Conservation (phyloP, 2,113 vertebrate species). For the Phodopus roborovskii region DNA sequence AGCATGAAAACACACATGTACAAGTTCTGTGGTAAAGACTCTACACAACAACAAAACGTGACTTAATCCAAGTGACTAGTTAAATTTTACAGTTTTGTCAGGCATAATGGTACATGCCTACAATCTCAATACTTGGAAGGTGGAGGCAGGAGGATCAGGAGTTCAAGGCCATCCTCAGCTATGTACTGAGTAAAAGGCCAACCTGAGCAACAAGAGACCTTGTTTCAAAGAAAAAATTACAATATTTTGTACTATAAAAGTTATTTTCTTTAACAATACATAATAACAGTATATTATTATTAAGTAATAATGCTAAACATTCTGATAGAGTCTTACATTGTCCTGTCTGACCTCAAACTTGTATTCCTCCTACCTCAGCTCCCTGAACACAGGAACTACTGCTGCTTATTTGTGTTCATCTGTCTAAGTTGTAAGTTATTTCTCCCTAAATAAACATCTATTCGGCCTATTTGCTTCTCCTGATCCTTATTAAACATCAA, state of each 20-base stretch:
- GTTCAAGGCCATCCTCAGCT: background rate
- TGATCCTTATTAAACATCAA: too few relatives aligned
- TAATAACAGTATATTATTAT: background rate
- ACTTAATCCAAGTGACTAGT: background rate
- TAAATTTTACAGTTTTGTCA: background rate
- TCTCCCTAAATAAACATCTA: too few relatives aligned
- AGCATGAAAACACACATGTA: background rate
- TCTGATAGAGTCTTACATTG: background rate
- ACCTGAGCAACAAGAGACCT: background rate
- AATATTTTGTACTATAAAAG: background rate
- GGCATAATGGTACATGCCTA: too few relatives aligned
- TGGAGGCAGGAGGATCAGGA: background rate
- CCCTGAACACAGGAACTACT: background rate
- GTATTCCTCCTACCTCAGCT: background rate
- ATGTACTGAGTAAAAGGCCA: background rate
- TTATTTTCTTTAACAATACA: background rate
- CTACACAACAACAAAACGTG: background rate
- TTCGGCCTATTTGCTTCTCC: too few relatives aligned
- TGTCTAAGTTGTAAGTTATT: too few relatives aligned
- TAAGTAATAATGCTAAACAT: background rate
- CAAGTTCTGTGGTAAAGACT: background rate
- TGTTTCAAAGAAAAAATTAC: background rate
- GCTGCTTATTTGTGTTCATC: background rate
- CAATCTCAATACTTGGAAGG: background rate
- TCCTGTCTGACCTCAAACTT: background rate